phyloP scores from a whole-genome alignment of 2,888 invertebrate genomes.

The Eilema caniola region DNA sequence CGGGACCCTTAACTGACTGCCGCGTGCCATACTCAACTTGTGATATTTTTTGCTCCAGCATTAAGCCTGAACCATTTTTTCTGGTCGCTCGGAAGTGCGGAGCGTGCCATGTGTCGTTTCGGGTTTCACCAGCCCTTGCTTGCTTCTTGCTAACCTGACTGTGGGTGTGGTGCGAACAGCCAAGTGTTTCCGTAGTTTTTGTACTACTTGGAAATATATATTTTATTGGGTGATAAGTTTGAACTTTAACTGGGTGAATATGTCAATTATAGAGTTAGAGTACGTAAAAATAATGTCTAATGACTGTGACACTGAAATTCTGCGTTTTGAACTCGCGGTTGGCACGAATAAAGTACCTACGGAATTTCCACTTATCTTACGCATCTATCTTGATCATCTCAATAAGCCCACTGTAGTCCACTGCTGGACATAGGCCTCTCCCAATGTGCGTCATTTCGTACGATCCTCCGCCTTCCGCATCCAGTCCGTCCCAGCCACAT shows the following conservation, averaged over 20 bases:
- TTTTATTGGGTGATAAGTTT: neutral
- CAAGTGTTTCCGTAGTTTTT: constrained; percentile 16
- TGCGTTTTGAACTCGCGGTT: too few species aligned
- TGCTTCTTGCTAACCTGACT: constrained; percentile 44
- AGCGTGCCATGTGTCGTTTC: constrained; percentile 80
- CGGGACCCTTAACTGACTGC: constrained; percentile 26
- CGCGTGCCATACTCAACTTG: constrained; percentile 28
- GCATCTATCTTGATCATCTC: too few species aligned
- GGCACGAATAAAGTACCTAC: too few species aligned
- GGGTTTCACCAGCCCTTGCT: constrained; percentile 58
- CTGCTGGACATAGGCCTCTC: too few species aligned
- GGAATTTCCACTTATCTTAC: too few species aligned
- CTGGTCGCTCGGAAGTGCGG: constrained; percentile 79
- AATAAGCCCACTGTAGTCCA: too few species aligned
- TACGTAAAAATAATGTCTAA: too few species aligned
- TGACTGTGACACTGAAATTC: too few species aligned
- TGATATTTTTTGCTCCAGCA: constrained; percentile 51
- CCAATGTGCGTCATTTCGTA: too few species aligned
- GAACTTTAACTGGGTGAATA: neutral
- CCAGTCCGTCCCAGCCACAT: too few species aligned
- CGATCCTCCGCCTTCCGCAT: too few species aligned
- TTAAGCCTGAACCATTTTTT: constrained; percentile 63
- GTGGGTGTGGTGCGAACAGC: constrained; percentile 23
- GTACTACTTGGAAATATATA: constrained; percentile 6
- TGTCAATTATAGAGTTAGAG: neutral